Base-by-base conservation (phyloP, 1,140 invertebrate genomes). In the Hypothenemus hampei region DNA sequence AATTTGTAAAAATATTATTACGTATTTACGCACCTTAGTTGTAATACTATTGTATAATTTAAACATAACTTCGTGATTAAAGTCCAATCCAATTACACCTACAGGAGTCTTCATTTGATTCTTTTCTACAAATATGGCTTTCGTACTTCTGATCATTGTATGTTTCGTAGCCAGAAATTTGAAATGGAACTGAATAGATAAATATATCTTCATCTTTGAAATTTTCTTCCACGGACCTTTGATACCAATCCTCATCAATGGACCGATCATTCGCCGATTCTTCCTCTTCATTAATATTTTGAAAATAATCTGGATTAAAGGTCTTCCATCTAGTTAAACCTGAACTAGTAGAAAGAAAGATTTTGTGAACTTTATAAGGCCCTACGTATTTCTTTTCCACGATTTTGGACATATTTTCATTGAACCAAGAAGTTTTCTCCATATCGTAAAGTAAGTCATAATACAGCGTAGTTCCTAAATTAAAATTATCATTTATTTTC, bases 231-330 rank as follows among this genome's bases (percentile, higher is more conserved):
- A 96, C 91, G 1, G 93, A 91, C 36, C 92, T 77, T 58, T 86
- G 85, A 71, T 97, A 97, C 88, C 91, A 97, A 7, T 90, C 79
- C 69, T 95, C 91, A 68, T 96, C 90, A 33, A 91, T 92, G 2
- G 92, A 84, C 37, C 80, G 73, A 4, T 81, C 83, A 69, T 87
- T 81, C 22, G 40, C 57, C 16, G 51, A 43, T 29, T 60, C 57
- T 15, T 54, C 55, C 13, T 60, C 45, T 16, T 60, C 62, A 19
- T 55, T 46, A 20, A 49, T 39, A 43, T 57, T 57, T 44, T 61
- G 44, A 20, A 29, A 61, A 36, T 36, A 49, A 16, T 33, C 31
- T 21, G 23, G 46, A 29, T 60, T 49, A 20, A 62, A 59, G 1
- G 40, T 88, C 65, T 87, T 82, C 87, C 89, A 93, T 50, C 91